Evolutionary conservation across 2,113 vertebrate genomes (phyloP).

Genomic region (Alectura lathami): DNA sequence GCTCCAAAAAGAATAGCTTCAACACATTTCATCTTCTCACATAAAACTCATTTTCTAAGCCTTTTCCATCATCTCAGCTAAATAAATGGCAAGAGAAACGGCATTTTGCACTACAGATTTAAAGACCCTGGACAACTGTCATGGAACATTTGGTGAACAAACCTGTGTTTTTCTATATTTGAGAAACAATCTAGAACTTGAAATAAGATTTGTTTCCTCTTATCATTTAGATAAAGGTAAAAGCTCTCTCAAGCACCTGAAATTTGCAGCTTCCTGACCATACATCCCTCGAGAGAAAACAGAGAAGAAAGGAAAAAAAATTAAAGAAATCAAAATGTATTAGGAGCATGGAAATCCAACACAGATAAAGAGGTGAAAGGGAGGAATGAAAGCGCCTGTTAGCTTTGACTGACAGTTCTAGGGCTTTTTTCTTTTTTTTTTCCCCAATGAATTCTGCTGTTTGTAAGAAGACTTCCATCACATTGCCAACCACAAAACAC

Average conservation of each 20-base stretch:
- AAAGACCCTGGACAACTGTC: not conserved
- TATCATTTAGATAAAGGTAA: not conserved
- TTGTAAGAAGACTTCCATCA: not conserved
- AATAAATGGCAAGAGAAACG: not conserved
- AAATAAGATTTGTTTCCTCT: not conserved
- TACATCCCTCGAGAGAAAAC: not conserved
- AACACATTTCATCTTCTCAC: not conserved
- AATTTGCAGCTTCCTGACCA: not conserved
- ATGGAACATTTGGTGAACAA: not conserved
- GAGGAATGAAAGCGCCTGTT: not conserved
- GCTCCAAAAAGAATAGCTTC: slow-evolving; percentile 21
- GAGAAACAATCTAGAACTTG: not conserved
- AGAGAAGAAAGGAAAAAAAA: not conserved
- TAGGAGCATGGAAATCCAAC: not conserved
- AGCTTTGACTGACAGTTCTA: not conserved
- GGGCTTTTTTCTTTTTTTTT: not conserved
- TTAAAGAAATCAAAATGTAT: too few species aligned
- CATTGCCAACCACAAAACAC: not conserved
- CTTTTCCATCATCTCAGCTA: not conserved
- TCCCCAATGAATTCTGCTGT: not conserved
- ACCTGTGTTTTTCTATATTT: not conserved
- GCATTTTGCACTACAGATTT: not conserved
- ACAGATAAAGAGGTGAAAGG: not conserved
- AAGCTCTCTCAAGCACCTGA: not conserved
- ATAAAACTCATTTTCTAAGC: not conserved